Conservation (phyloP, 2,113 vertebrate genomes). For the Rhinoderma darwinii region DNA sequence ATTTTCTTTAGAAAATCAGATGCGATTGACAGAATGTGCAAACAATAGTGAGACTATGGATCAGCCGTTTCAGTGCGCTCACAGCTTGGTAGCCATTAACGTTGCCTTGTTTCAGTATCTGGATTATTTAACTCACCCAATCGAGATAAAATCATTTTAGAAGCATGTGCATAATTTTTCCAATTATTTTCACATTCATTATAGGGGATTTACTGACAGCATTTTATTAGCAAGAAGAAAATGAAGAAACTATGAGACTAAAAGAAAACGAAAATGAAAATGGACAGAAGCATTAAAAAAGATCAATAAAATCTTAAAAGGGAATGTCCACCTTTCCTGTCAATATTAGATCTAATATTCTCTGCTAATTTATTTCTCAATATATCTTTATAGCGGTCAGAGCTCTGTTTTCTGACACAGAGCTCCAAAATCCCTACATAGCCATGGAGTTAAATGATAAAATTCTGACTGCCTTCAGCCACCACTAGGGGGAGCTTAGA, state of each 20-base stretch:
- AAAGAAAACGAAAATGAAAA: background rate
- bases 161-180: conserved; percentile 15
- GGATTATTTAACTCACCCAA: background rate
- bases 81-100: background rate
- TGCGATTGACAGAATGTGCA: conserved; percentile 35
- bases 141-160: conserved; percentile 16
- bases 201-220: conserved; percentile 22
- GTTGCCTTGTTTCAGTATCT: background rate
- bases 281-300: background rate
- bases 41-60: background rate
- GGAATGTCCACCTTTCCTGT: no score
- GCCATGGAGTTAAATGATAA: no score
- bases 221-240: conserved; percentile 25
- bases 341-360: no score
- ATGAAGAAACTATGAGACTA: background rate
- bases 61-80: background rate
- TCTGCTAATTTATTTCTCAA: no score
- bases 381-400: no score
- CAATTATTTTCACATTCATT: conserved; percentile 41
- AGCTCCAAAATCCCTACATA: no score
- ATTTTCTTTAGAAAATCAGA: conserved; percentile 32
- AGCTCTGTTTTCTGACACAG: no score
- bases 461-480: no score
- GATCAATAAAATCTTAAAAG: no score
- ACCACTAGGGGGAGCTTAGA: no score